Evolutionary conservation across 2,113 vertebrate species (phyloP).

Genomic region (Trogon surrucura): DNA sequence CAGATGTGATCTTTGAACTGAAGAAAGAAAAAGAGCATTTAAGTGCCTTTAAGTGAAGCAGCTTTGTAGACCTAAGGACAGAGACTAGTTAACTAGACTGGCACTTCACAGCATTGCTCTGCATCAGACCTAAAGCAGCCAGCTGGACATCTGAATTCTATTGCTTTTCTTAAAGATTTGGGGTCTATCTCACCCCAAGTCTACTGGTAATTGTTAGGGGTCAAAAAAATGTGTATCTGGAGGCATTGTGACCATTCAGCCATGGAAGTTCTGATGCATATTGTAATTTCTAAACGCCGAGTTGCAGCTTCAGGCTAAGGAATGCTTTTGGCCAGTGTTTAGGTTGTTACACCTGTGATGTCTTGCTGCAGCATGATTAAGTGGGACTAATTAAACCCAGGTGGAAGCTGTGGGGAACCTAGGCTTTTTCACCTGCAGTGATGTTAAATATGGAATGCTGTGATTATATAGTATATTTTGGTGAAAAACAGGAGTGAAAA

Average conservation of each 20-base stretch:
- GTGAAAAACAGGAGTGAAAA: neutral
- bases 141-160: neutral
- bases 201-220: neutral
- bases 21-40: neutral
- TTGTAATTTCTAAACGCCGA: neutral
- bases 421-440: neutral
- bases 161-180: neutral
- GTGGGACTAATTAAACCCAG: neutral
- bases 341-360: neutral
- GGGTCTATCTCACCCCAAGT: neutral
- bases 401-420: neutral
- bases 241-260: neutral
- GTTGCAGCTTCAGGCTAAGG: neutral
- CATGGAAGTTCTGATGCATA: neutral
- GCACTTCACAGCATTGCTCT: neutral
- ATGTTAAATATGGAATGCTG: neutral
- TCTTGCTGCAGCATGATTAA: neutral
- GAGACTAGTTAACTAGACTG: neutral
- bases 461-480: neutral
- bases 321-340: neutral
- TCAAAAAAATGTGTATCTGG: neutral
- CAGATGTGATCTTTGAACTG: neutral
- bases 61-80: neutral
- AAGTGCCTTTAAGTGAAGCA: neutral
- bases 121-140: neutral